A percentile compares a stretch with the other conserved stretches of the same genome.
Evolutionary conservation across 2,888 invertebrate species (phyloP).

Genomic region (Noctua comes): DNA sequence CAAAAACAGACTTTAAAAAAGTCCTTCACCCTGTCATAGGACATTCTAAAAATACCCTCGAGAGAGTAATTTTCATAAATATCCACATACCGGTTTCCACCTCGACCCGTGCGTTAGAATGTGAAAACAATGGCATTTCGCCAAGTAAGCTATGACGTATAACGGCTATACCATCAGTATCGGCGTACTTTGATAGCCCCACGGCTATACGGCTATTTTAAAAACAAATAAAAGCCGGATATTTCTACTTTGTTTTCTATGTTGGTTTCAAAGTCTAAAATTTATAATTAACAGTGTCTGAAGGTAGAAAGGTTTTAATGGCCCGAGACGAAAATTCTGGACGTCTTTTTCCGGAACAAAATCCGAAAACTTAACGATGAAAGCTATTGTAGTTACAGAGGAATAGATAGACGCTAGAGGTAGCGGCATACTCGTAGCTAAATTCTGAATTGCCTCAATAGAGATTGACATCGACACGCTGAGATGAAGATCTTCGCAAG

Average conservation of each 20-base stretch:
- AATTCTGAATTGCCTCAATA: background rate
- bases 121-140: slow-evolving; percentile 72
- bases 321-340: background rate
- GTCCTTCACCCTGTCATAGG: slow-evolving; percentile 65
- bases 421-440: background rate
- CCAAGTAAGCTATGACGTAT: slow-evolving; percentile 66
- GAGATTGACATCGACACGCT: background rate
- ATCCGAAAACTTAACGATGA: background rate
- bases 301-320: background rate
- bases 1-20: slow-evolving; percentile 30
- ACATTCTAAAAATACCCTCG: slow-evolving; percentile 54
- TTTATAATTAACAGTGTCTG: slow-evolving; percentile 16
- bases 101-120: slow-evolving; percentile 60
- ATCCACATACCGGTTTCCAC: slow-evolving; percentile 57
- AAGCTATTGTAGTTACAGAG: background rate
- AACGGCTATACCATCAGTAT: slow-evolving; percentile 31
- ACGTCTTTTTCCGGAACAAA: background rate
- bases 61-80: slow-evolving; percentile 64
- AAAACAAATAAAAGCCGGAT: slow-evolving; percentile 49
- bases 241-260: slow-evolving; percentile 44
- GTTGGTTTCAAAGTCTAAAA: slow-evolving; percentile 3
- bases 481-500: background rate
- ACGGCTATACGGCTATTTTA: slow-evolving; percentile 50
- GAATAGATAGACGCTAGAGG: background rate
- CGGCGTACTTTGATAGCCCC: slow-evolving; percentile 51